These are phyloP conservation scores for Gavialis gangeticus DNA, from an alignment of 2,113 vertebrate species.

Conservation along the genomic window DNA sequence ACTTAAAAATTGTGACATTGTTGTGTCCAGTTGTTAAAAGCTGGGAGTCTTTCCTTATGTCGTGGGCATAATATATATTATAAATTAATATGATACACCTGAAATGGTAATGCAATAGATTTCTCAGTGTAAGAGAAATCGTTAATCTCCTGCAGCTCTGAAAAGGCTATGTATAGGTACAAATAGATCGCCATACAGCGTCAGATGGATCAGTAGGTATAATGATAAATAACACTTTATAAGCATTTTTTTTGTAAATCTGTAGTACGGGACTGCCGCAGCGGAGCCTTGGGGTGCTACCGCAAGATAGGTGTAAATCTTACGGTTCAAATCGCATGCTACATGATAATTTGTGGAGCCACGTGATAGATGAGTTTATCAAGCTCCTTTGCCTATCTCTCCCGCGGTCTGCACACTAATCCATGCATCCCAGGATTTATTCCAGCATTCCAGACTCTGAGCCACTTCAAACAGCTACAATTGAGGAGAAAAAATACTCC, in stretches of 20 bases:
- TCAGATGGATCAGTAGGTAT: not conserved
- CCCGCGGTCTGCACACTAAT: not conserved
- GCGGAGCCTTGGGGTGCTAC: not conserved
- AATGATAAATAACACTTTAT: not conserved
- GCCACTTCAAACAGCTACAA: not conserved
- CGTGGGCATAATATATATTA: not conserved
- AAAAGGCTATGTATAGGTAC: not conserved
- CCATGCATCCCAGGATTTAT: not conserved
- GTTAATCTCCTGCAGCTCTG: not conserved
- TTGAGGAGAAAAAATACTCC: not conserved
- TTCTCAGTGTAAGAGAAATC: not conserved
- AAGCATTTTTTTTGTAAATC: not conserved
- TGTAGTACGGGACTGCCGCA: not conserved
- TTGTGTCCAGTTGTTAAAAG: not conserved
- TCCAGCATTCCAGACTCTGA: not conserved
- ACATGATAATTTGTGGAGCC: not conserved
- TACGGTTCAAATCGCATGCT: not conserved
- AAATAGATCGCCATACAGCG: not conserved
- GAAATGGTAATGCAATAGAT: not conserved
- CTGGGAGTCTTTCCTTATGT: not conserved
- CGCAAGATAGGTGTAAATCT: not conserved
- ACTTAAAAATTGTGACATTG: not conserved
- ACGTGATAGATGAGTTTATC: not conserved
- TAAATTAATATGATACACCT: too few species aligned
- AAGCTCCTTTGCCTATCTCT: not conserved